These are phyloP conservation scores for Araneus ventricosus DNA, from an alignment of 1,140 invertebrate species.

Conservation along the genomic window DNA sequence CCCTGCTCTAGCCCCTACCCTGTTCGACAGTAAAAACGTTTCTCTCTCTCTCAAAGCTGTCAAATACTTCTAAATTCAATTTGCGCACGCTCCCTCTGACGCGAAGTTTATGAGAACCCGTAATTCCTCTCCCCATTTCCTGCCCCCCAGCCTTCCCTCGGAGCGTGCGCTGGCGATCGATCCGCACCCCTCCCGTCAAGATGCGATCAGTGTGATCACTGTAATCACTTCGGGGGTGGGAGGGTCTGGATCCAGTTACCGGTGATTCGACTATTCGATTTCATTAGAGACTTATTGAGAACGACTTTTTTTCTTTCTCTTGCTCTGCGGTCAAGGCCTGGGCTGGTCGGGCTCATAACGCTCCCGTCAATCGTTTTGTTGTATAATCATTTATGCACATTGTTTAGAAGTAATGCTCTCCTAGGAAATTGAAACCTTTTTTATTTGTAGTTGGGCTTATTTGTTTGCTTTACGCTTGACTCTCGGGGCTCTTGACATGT, in stretches of 20 bases:
- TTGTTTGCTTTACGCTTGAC: no score
- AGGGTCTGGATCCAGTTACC: constrained; percentile 32
- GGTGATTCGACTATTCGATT: constrained; percentile 39
- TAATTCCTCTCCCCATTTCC: background rate
- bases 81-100: background rate
- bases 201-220: constrained; percentile 40
- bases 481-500: no score
- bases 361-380: background rate
- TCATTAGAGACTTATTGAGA: constrained; percentile 34
- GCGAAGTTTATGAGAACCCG: constrained; percentile 29
- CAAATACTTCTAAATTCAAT: background rate
- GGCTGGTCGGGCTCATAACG: background rate
- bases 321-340: background rate
- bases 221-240: constrained; percentile 34
- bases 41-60: no score
- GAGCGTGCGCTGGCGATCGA: background rate
- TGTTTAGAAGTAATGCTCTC: no score
- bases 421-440: no score
- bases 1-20: no score
- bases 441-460: no score
- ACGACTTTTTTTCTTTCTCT: background rate
- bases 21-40: no score
- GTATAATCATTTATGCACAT: no score
- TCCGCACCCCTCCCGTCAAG: constrained; percentile 23
- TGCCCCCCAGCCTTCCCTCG: background rate